Percentiles rank a stretch among this genome's conserved stretches.
These are phyloP conservation scores for Stenichneumon culpator DNA, from an alignment of 2,888 invertebrate genomes.

Conservation along the genomic window DNA sequence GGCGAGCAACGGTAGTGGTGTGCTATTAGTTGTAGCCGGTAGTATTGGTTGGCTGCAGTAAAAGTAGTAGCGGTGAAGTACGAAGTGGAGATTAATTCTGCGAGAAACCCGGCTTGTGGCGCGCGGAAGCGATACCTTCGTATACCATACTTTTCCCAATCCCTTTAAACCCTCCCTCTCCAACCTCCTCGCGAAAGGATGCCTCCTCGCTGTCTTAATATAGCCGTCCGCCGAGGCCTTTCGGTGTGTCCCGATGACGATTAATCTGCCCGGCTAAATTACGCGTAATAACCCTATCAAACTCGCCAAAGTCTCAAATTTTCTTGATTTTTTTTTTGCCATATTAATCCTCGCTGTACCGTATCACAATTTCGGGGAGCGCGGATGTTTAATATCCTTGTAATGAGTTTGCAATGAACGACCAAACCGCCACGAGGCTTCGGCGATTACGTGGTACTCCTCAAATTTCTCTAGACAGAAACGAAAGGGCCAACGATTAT, in stretches of 20 bases:
- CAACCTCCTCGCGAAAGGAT: background rate
- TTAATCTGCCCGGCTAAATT: slow-evolving; percentile 64
- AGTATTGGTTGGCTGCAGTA: slow-evolving; percentile 7
- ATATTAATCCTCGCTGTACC: slow-evolving; percentile 26
- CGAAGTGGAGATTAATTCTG: slow-evolving; percentile 61
- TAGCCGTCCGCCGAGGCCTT: slow-evolving; percentile 39
- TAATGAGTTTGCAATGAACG: slow-evolving; percentile 54
- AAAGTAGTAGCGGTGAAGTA: slow-evolving; percentile 51
- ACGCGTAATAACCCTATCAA: slow-evolving; percentile 57
- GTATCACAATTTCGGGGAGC: background rate
- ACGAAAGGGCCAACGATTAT: background rate
- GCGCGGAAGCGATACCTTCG: slow-evolving; percentile 48
- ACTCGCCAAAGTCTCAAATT: slow-evolving; percentile 31
- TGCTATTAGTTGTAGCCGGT: slow-evolving; percentile 20
- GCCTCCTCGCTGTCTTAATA: slow-evolving; percentile 51
- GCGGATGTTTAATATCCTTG: slow-evolving; percentile 48
- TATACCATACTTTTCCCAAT: slow-evolving; percentile 16
- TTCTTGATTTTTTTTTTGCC: slow-evolving; percentile 12
- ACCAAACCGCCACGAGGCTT: slow-evolving; percentile 41
- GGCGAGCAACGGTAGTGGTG: slow-evolving; percentile 4
- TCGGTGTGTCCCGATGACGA: slow-evolving; percentile 60
- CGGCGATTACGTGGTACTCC: slow-evolving; percentile 29
- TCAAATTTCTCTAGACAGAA: slow-evolving; percentile 26
- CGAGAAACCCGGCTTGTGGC: slow-evolving; percentile 29
- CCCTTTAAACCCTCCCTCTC: background rate